These are phyloP conservation scores for Alexandromys fortis DNA, from an alignment of 2,113 vertebrate species.

Conservation along the genomic window DNA sequence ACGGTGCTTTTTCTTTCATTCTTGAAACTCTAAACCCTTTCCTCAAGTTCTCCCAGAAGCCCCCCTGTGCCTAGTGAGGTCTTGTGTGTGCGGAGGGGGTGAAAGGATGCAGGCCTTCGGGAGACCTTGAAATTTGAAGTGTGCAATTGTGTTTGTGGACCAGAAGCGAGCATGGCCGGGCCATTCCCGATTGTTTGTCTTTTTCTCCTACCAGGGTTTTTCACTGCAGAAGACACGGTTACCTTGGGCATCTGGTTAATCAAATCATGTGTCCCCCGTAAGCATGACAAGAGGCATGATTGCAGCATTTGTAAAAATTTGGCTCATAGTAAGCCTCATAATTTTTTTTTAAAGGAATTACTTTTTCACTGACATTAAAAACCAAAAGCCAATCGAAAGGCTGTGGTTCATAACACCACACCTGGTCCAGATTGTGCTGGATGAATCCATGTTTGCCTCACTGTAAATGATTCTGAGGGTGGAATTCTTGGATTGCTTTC, in stretches of 20 bases:
- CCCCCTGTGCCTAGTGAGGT: slow-evolving; percentile 35
- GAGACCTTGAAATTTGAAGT: background rate
- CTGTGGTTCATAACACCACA: slow-evolving; percentile 51
- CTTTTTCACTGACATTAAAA: slow-evolving; percentile 51
- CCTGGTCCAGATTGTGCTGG: slow-evolving; percentile 71
- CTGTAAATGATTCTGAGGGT: slow-evolving; percentile 59
- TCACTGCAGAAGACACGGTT: background rate
- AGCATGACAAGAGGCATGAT: slow-evolving; percentile 40
- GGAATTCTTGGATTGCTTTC: slow-evolving; percentile 82
- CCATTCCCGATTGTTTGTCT: background rate
- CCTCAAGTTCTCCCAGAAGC: slow-evolving; percentile 24
- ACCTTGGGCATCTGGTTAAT: slow-evolving; percentile 37
- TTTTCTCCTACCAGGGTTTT: background rate
- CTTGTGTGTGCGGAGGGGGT: slow-evolving; percentile 16
- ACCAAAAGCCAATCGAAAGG: background rate
- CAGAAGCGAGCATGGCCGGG: background rate
- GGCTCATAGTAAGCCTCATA: slow-evolving; percentile 44
- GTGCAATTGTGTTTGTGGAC: background rate
- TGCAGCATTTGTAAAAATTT: slow-evolving; percentile 64
- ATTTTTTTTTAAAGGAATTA: slow-evolving; percentile 69
- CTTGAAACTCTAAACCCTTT: slow-evolving; percentile 75
- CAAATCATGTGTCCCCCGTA: slow-evolving; percentile 39
- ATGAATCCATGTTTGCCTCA: slow-evolving; percentile 68
- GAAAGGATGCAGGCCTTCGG: slow-evolving; percentile 30
- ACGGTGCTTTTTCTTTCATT: slow-evolving; percentile 67